Conservation (phyloP, 2,888 invertebrate species). For the Sesia bembeciformis region DNA sequence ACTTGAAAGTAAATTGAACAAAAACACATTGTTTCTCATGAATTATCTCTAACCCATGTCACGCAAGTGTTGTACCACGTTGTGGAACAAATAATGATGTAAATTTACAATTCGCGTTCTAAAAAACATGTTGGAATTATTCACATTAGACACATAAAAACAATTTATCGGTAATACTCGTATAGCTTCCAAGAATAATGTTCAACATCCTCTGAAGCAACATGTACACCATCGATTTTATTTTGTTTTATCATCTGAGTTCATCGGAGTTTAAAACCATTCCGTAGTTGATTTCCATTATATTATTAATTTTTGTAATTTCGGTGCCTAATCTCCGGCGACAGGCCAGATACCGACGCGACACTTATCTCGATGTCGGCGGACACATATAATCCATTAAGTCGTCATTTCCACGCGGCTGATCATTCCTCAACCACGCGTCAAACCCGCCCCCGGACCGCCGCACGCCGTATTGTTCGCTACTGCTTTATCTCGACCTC, state of each 20-base stretch:
- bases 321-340: conserved; percentile 62
- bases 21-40: conserved; percentile 24
- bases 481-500: conserved; percentile 58
- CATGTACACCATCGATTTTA: conserved; percentile 27
- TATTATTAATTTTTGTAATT: conserved; percentile 69
- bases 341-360: conserved; percentile 55
- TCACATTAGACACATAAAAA: not conserved
- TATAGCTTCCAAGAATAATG: conserved; percentile 14
- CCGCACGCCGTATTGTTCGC: conserved; percentile 60
- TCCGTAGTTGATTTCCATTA: conserved; percentile 57
- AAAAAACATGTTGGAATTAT: not conserved
- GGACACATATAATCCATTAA: conserved; percentile 74
- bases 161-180: not conserved
- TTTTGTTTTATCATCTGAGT: conserved; percentile 34
- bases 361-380: conserved; percentile 71
- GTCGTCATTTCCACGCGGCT: conserved; percentile 72
- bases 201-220: conserved; percentile 23
- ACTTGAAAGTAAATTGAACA: conserved; percentile 20
- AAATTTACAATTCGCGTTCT: not conserved
- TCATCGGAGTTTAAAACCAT: conserved; percentile 54
- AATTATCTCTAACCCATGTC: conserved; percentile 17
- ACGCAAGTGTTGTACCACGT: conserved; percentile 4
- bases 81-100: conserved; percentile 1
- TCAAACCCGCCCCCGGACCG: conserved; percentile 59
- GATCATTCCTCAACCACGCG: conserved; percentile 72